Percentiles rank a stretch among this genome's conserved stretches.
Conservation (phyloP, 2,888 invertebrate species). For the Oligia strigilis region DNA sequence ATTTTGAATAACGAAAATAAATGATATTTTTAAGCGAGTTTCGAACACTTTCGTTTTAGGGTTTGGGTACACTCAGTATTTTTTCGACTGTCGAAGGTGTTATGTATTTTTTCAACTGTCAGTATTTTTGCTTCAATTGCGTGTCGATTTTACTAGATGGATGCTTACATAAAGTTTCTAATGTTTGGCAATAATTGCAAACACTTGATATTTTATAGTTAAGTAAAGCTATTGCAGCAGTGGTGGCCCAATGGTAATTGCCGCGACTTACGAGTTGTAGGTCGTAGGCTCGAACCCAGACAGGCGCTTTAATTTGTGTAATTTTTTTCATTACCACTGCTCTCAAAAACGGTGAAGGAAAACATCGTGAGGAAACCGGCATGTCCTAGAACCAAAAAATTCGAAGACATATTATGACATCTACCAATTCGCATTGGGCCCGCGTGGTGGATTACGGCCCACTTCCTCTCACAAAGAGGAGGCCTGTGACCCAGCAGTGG, state of each 20-base stretch:
- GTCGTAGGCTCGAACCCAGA: too few relatives aligned
- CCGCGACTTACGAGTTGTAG: too few relatives aligned
- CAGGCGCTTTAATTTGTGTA: not conserved
- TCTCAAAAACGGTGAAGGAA: not conserved
- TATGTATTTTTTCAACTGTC: not conserved
- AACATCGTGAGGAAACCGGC: not conserved
- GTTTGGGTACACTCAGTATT: not conserved
- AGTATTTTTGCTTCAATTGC: not conserved
- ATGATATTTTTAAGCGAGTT: constrained; percentile 49
- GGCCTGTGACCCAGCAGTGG: too few relatives aligned
- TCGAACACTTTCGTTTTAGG: constrained; percentile 29
- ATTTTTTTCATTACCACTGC: not conserved
- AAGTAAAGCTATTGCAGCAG: not conserved
- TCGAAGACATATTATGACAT: not conserved
- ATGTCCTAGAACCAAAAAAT: not conserved
- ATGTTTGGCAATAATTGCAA: not conserved
- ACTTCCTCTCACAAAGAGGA: too few relatives aligned
- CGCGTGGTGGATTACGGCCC: too few relatives aligned
- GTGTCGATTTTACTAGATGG: not conserved
- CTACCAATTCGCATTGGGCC: too few relatives aligned
- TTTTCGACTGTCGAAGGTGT: not conserved
- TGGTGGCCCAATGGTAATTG: too few relatives aligned
- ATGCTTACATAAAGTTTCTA: not conserved
- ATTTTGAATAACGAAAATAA: constrained; percentile 63
- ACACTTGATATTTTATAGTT: not conserved